Percentiles rank a stretch among this genome's conserved stretches.
These are phyloP conservation scores for Nyctibius bracteatus DNA, from an alignment of 2,113 vertebrate species.

Conservation along the genomic window DNA sequence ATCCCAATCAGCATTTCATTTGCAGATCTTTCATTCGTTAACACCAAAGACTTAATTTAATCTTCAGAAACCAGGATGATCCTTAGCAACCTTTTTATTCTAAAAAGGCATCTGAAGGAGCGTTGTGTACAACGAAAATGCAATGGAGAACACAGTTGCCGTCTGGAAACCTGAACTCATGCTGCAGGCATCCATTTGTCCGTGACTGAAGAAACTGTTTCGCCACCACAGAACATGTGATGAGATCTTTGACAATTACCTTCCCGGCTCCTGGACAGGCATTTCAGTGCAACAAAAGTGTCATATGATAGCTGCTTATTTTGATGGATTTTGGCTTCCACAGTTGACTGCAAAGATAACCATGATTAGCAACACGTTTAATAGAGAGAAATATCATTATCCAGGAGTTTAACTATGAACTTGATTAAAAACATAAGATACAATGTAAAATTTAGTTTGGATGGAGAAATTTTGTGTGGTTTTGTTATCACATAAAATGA, in stretches of 20 bases:
- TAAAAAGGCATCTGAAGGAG: neutral
- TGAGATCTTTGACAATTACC: neutral
- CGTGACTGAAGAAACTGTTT: neutral
- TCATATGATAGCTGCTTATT: neutral
- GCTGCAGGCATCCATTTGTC: neutral
- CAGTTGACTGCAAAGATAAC: neutral
- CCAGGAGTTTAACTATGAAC: neutral
- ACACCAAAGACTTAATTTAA: neutral
- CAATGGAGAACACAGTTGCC: neutral
- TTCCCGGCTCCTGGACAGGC: neutral
- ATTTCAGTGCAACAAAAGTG: neutral
- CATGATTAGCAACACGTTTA: conserved; percentile 19
- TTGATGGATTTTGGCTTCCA: neutral
- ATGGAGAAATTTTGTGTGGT: neutral
- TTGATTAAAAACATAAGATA: neutral
- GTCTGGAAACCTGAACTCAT: neutral
- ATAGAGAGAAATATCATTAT: conserved; percentile 12
- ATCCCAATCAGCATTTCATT: neutral
- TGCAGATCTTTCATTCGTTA: neutral
- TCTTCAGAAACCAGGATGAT: neutral
- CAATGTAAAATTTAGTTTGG: neutral
- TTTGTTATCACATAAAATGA: neutral
- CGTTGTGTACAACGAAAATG: neutral
- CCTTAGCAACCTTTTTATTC: neutral
- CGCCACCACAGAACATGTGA: neutral